phyloP scores from a whole-genome alignment of 2,797 vertebrate species.

The Alca torda region DNA sequence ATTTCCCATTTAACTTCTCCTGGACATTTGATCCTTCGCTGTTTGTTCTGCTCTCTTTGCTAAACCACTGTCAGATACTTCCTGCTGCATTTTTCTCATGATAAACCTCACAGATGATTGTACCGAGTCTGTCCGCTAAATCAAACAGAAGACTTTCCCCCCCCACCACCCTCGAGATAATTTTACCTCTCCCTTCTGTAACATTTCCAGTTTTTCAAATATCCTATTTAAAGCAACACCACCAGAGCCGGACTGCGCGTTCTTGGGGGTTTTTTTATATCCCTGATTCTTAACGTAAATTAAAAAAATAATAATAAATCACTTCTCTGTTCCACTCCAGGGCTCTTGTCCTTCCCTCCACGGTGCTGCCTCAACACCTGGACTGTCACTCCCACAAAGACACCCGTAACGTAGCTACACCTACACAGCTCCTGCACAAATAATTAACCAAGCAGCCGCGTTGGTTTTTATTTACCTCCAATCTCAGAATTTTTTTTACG shows the following conservation, averaged over 20 bases:
- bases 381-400: neutral
- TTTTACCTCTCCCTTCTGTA: neutral
- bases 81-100: rapidly evolving
- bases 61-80: neutral
- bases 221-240: neutral
- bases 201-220: neutral
- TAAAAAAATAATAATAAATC: neutral
- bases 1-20: neutral
- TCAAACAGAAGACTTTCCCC: neutral
- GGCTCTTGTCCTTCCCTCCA: neutral
- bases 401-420: neutral
- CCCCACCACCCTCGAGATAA: neutral
- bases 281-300: neutral
- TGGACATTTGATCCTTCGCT: neutral
- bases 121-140: neutral
- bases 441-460: neutral
- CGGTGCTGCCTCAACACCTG: neutral
- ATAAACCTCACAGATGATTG: neutral
- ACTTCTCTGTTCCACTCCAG: neutral
- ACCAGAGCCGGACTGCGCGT: neutral
- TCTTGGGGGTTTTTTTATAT: neutral
- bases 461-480: neutral
- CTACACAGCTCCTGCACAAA: neutral
- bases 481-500: neutral
- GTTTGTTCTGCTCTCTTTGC: neutral